A percentile compares a stretch with the other conserved stretches of the same genome.
These are phyloP conservation scores for Pammene fasciana DNA, from an alignment of 2,888 invertebrate genomes.

Conservation along the genomic window DNA sequence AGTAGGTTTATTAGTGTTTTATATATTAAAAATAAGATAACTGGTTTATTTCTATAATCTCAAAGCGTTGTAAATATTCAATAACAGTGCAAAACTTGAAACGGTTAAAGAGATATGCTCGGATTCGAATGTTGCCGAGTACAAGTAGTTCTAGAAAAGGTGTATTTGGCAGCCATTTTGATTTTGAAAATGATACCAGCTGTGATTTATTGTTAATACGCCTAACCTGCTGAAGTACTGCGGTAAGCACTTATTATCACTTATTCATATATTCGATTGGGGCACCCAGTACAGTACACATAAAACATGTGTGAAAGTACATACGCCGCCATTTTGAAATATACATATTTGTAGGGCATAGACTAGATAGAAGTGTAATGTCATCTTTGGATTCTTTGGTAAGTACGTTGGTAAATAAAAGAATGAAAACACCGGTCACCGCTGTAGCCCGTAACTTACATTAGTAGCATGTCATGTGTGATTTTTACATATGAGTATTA, in stretches of 20 bases:
- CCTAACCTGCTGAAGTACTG: background rate
- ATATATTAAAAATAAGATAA: conserved; percentile 8
- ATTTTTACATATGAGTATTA: background rate
- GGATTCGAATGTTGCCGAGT: conserved; percentile 14
- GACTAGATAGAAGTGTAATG: conserved; percentile 7
- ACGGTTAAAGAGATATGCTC: conserved; percentile 19
- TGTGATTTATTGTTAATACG: background rate
- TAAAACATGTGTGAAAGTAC: background rate
- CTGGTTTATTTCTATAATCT: background rate
- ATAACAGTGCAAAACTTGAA: conserved; percentile 6
- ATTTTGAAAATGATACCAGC: conserved; percentile 12
- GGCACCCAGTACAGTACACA: no score
- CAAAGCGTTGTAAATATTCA: background rate
- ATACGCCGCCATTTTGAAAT: conserved; percentile 30
- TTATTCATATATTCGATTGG: background rate
- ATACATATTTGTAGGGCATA: background rate
- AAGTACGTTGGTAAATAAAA: background rate
- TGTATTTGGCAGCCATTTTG: conserved; percentile 34
- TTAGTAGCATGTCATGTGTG: background rate
- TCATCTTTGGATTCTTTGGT: background rate
- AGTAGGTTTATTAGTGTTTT: background rate
- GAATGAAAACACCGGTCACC: no score
- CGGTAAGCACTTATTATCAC: conserved; percentile 11
- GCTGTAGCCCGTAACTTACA: no score
- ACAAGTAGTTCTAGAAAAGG: conserved; percentile 8